A percentile compares a stretch with the other conserved stretches of the same genome.
Conservation (phyloP, 1,140 invertebrate genomes). For the Nomia melanderi region DNA sequence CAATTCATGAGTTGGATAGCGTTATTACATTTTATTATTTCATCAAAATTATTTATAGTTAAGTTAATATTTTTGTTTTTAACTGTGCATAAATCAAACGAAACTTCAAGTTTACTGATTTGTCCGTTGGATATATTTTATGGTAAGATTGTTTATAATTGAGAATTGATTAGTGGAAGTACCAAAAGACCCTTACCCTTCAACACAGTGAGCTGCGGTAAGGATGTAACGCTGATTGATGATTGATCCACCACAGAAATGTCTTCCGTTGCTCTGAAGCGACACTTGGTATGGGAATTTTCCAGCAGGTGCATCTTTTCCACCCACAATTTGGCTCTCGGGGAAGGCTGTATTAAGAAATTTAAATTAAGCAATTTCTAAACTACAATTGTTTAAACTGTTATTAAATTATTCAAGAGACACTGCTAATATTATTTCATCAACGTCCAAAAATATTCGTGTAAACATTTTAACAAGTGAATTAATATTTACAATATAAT, state of each 20-base stretch:
- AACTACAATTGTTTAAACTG: neutral
- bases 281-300: constrained; percentile 81
- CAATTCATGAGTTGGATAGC: no score
- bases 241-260: constrained; percentile 83
- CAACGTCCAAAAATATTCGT: no score
- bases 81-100: no score
- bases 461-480: no score
- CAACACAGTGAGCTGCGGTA: constrained; percentile 83
- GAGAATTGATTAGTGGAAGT: no score
- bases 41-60: no score
- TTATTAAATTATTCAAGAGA: neutral
- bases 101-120: no score
- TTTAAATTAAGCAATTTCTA: neutral
- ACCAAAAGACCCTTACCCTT: constrained; percentile 51
- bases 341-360: neutral
- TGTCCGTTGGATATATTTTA: neutral
- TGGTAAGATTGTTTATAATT: no score
- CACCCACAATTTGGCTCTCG: constrained; percentile 62
- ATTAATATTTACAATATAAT: no score
- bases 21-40: neutral
- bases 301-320: constrained; percentile 60
- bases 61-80: no score
- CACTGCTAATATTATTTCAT: neutral
- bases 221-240: constrained; percentile 80
- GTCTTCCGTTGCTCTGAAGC: constrained; percentile 71